These are phyloP conservation scores for Hippocampus guttulatus DNA, from an alignment of 2,113 vertebrate genomes.

Conservation along the genomic window DNA sequence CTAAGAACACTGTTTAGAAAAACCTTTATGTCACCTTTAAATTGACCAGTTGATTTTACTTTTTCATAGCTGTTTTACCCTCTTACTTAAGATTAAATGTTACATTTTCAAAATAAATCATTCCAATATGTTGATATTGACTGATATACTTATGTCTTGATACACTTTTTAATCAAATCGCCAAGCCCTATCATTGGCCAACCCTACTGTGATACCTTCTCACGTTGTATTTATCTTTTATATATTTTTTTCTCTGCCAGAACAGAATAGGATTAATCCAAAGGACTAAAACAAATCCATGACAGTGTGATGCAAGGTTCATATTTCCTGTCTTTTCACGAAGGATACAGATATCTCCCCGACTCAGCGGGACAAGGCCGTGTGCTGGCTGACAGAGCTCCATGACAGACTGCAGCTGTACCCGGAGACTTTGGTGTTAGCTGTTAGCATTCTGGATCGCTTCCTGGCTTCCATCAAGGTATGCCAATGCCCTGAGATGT, in stretches of 20 bases:
- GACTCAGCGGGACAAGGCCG: constrained; percentile 91
- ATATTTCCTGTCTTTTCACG: background rate
- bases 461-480: constrained; percentile 96
- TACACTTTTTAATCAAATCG: too few species aligned
- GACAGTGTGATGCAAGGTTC: background rate
- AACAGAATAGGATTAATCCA: background rate
- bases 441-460: constrained; percentile 91
- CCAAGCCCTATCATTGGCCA: background rate
- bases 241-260: background rate
- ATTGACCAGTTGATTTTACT: too few species aligned
- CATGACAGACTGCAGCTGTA: constrained; percentile 88
- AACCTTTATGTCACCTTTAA: too few species aligned
- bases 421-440: constrained; percentile 92
- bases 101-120: too few species aligned
- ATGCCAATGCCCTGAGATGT: constrained; percentile 30
- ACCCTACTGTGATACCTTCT: background rate
- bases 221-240: background rate
- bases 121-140: too few species aligned
- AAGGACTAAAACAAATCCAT: background rate
- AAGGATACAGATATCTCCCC: constrained; percentile 94
- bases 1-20: too few species aligned
- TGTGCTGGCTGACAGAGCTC: constrained; percentile 89
- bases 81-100: too few species aligned
- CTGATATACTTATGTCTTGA: too few species aligned
- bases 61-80: too few species aligned